Conservation (phyloP, 2,888 invertebrate genomes). For the Orthosia gothica region DNA sequence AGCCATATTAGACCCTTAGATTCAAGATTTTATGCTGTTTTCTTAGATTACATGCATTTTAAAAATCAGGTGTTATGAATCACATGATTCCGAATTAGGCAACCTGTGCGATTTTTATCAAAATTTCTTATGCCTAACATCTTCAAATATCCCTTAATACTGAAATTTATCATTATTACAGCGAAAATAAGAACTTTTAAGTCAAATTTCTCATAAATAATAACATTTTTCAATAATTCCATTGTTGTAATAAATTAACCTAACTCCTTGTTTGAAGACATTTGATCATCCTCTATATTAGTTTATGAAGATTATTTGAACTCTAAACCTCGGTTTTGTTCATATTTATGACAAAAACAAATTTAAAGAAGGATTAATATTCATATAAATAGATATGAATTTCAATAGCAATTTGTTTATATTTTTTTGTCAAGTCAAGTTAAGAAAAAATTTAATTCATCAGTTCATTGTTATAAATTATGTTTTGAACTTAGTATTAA, state of each 20-base stretch:
- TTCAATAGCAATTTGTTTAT: too few relatives aligned
- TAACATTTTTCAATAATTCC: background rate
- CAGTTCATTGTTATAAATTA: too few relatives aligned
- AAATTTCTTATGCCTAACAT: background rate
- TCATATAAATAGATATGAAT: too few relatives aligned
- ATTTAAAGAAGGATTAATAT: too few relatives aligned
- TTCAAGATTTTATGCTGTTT: background rate
- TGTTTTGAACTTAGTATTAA: too few relatives aligned
- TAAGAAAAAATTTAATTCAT: too few relatives aligned
- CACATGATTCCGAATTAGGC: constrained; percentile 75
- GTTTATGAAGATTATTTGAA: background rate
- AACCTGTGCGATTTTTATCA: constrained; percentile 41
- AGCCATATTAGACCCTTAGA: too few relatives aligned
- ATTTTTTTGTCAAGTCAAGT: too few relatives aligned
- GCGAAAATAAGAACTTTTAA: constrained; percentile 10
- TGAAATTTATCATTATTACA: accelerated
- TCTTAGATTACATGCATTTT: constrained; percentile 57
- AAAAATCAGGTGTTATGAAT: constrained; percentile 79
- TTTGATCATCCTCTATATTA: background rate
- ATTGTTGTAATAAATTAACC: constrained; percentile 25
- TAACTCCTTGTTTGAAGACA: constrained; percentile 25
- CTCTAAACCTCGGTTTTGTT: background rate
- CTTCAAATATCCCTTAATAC: background rate
- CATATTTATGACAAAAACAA: background rate
- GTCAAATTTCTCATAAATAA: background rate